phyloP scores from a whole-genome alignment of 2,888 invertebrate genomes.

The Drosophila rubida region DNA sequence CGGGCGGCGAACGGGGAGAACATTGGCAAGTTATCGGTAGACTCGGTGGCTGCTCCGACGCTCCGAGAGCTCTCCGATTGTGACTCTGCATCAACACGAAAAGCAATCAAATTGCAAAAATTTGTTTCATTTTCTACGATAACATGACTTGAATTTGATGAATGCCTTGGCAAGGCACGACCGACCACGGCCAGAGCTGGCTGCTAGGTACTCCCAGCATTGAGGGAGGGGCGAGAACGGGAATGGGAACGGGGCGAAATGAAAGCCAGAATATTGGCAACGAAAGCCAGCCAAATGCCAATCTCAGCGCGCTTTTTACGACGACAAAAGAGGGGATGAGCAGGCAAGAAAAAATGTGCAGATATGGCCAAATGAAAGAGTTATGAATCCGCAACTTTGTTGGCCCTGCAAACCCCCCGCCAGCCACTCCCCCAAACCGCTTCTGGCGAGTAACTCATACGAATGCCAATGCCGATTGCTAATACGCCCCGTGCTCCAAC shows the following conservation, averaged over 20 bases:
- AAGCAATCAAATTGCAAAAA: conserved; percentile 80
- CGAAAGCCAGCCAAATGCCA: conserved; percentile 75
- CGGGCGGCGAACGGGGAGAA: conserved; percentile 19
- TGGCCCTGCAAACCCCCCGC: conserved; percentile 31
- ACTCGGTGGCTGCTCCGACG: neutral
- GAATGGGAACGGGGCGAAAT: too few relatives aligned
- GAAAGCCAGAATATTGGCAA: conserved; percentile 71
- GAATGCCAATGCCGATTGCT: conserved; percentile 77
- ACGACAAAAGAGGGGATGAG: conserved; percentile 11
- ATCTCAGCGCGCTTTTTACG: conserved; percentile 74
- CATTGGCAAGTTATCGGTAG: conserved; percentile 54
- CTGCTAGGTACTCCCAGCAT: conserved; percentile 1
- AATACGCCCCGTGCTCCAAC: conserved; percentile 61
- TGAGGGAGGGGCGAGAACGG: conserved; percentile 2
- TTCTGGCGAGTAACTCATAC: conserved; percentile 54
- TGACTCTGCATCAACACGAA: conserved; percentile 69
- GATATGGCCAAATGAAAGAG: conserved; percentile 79
- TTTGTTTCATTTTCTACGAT: conserved; percentile 79
- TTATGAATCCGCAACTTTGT: conserved; percentile 81
- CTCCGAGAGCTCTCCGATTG: neutral
- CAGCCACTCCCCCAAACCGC: conserved; percentile 49
- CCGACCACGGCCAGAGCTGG: conserved; percentile 24
- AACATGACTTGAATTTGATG: conserved; percentile 81
- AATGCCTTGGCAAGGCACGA: conserved; percentile 72
- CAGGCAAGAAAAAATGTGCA: conserved; percentile 56